Evolutionary conservation across 2,888 invertebrate genomes (phyloP), one percentile per base, ranked within the genome.

Genomic region (Lymantria dispar): DNA sequence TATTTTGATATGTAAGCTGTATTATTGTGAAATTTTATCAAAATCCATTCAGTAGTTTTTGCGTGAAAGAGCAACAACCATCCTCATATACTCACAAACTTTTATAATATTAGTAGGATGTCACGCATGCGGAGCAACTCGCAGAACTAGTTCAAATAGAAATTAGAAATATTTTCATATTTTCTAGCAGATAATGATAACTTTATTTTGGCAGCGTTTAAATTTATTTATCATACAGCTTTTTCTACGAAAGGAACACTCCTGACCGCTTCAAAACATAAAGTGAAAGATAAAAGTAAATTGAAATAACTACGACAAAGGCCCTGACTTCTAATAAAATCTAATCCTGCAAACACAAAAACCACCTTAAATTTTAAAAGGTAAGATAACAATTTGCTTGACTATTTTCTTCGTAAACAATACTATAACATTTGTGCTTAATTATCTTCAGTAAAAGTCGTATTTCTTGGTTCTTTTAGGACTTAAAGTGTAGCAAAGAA

Each of bases 361-460:
- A 43, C 52, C 46, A 56, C 58, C 48, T 50, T 57, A 42, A 48
- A 12, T 12, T 3, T 7, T 22, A 48, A 30, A 36, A 8, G 45
- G 43, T 56, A 65, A 54, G 45, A 58, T 58, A 55, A 53, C 64
- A 60, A 58, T 60, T 65, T 37, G 46, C 44, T 29, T 51, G 45
- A 31, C 15, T 40, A 3, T 33, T 43, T 48, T 31, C 48, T 51
- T 36, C 3, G 43, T 44, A 44, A 60, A 59, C 52, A 63, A 62
- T 57, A 60, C 50, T 64, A 59, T 29, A 51, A 54, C 53, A 56
- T 65, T 61, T 57, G 54, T 48, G 49, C 62, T 65, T 22, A 64
- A 72, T 72, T 64, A 64, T 65, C 63, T 65, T 53, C 47, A 64
- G 33, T 33, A 38, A 57, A 52, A 64, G 64, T 59, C 49, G 56